Conservation (phyloP, 2,888 invertebrate genomes). For the Stenoptilia bipunctidactyla region DNA sequence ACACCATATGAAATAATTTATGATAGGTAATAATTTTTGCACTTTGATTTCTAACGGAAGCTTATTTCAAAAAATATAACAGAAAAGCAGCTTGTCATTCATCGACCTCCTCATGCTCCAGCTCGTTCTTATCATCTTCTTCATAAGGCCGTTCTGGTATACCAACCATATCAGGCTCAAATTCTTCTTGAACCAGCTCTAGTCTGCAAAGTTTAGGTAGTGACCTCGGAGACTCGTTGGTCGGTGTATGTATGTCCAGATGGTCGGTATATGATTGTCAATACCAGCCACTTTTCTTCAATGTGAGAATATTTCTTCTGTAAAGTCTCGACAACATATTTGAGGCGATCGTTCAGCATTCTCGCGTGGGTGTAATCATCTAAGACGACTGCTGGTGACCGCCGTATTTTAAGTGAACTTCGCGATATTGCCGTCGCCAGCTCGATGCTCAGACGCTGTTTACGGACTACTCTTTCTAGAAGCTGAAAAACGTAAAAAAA, state of each 20-base stretch:
- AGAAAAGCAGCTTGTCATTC: too few species aligned
- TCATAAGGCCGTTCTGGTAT: background rate
- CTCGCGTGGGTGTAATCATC: conserved; percentile 48
- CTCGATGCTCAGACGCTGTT: conserved; percentile 77
- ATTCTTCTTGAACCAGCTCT: background rate
- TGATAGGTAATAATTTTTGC: too few species aligned
- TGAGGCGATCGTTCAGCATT: conserved; percentile 68
- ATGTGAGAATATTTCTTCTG: conserved; percentile 74
- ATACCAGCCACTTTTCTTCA: conserved; percentile 39
- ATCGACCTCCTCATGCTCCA: too few species aligned
- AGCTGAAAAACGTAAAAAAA: conserved; percentile 45
- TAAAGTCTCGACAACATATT: conserved; percentile 69
- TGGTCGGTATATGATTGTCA: conserved; percentile 58
- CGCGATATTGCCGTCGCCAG: conserved; percentile 62
- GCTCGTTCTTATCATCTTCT: background rate
- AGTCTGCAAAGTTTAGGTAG: background rate
- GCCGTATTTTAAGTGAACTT: conserved; percentile 33
- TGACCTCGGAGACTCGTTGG: background rate
- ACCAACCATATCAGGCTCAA: background rate
- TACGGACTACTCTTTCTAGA: conserved; percentile 73
- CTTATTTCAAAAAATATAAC: too few species aligned
- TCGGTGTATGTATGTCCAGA: conserved; percentile 43
- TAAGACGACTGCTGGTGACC: conserved; percentile 30
- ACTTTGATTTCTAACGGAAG: too few species aligned
- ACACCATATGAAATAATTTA: too few species aligned